These are phyloP conservation scores for Plagodis pulveraria DNA, from an alignment of 2,888 invertebrate genomes.

Conservation along the genomic window DNA sequence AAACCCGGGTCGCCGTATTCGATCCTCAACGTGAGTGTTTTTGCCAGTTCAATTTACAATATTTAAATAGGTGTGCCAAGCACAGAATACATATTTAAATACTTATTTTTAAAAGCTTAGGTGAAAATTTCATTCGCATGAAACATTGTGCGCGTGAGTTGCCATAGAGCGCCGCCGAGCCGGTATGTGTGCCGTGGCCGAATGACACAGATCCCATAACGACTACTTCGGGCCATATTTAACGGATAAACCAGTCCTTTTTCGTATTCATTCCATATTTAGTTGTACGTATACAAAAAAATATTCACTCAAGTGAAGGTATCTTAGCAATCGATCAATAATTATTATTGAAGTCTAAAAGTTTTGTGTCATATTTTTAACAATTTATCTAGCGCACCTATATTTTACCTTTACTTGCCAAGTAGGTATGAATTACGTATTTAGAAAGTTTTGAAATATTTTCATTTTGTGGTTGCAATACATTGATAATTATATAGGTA, in stretches of 20 bases:
- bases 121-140: conserved; percentile 42
- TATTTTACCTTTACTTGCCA: too few relatives aligned
- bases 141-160: conserved; percentile 61
- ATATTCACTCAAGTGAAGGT: too few relatives aligned
- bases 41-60: too few relatives aligned
- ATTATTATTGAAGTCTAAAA: not conserved
- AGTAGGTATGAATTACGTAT: not conserved
- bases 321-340: not conserved
- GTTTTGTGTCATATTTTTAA: not conserved
- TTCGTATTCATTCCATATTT: conserved; percentile 32
- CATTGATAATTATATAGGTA: not conserved
- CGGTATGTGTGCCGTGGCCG: conserved; percentile 79
- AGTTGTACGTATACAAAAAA: conserved; percentile 27
- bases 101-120: too few relatives aligned
- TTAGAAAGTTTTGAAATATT: too few relatives aligned
- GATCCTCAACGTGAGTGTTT: too few relatives aligned
- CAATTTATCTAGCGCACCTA: too few relatives aligned
- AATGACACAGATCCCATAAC: conserved; percentile 74
- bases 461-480: too few relatives aligned
- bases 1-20: too few relatives aligned
- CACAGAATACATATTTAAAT: too few relatives aligned
- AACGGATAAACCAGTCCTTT: conserved; percentile 62
- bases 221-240: conserved; percentile 57
- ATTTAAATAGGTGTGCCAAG: too few relatives aligned
- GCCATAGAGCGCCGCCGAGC: conserved; percentile 32